Conservation (phyloP, 2,888 invertebrate genomes). For the Drosophila testacea region DNA sequence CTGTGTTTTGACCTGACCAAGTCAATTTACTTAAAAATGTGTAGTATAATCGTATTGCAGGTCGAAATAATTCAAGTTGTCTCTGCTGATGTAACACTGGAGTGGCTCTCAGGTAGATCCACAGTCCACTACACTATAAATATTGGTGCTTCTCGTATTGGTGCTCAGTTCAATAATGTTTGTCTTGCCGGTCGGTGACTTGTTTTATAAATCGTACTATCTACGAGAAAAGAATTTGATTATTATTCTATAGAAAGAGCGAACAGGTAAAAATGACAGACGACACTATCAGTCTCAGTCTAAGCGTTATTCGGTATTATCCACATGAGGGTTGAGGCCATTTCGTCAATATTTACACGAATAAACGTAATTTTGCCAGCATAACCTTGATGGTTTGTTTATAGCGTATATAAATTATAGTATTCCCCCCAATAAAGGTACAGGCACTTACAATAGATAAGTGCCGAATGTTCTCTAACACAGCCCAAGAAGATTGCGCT, state of each 20-base stretch:
- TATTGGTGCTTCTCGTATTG: constrained; percentile 13
- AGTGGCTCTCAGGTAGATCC: constrained; percentile 25
- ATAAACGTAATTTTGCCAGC: constrained; percentile 16
- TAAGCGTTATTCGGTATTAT: constrained; percentile 6
- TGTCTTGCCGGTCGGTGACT: constrained; percentile 8
- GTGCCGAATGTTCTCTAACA: constrained; percentile 17
- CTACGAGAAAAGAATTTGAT: constrained; percentile 16
- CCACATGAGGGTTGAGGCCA: background rate
- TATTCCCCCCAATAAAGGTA: constrained; percentile 31
- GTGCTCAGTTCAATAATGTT: constrained; percentile 35
- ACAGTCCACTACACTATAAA: constrained; percentile 29
- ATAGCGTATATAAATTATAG: constrained; percentile 42
- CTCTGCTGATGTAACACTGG: constrained; percentile 15
- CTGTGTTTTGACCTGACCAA: constrained; percentile 26
- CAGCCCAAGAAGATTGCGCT: constrained; percentile 1
- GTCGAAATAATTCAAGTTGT: constrained; percentile 1
- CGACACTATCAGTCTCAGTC: constrained; percentile 7
- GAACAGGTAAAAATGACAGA: constrained; percentile 16
- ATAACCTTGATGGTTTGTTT: constrained; percentile 32
- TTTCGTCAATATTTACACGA: constrained; percentile 13
- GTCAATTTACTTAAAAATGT: constrained; percentile 15
- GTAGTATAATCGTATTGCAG: background rate
- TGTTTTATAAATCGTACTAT: background rate
- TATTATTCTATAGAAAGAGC: background rate
- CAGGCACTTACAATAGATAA: constrained; percentile 35